These are phyloP conservation scores for Acanthochromis polyacanthus DNA, from an alignment of 2,113 vertebrate genomes.

Conservation along the genomic window DNA sequence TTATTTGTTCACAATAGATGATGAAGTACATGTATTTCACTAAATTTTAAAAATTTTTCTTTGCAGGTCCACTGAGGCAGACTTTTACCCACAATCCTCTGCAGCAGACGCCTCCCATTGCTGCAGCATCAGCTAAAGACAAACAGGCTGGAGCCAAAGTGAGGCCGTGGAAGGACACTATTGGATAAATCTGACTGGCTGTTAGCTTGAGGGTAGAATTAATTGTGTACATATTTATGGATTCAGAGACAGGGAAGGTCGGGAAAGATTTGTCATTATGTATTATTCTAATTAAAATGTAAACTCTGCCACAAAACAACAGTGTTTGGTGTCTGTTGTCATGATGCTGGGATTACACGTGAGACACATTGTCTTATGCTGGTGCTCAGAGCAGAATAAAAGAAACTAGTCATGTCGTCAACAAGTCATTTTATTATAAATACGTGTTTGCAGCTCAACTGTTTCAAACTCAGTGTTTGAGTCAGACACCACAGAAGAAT, in stretches of 20 bases:
- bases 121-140: constrained; percentile 52
- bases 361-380: neutral
- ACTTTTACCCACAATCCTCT: constrained; percentile 91
- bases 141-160: constrained; percentile 68
- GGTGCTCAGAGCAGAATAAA: neutral
- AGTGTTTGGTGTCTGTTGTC: neutral
- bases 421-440: constrained; percentile 77
- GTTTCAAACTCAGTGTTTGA: constrained; percentile 13
- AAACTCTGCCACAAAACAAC: constrained; percentile 40
- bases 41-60: neutral
- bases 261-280: constrained; percentile 19
- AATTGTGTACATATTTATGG: constrained; percentile 80
- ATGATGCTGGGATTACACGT: neutral
- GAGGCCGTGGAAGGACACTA: constrained; percentile 87
- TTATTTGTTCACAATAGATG: no score
- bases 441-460: constrained; percentile 48
- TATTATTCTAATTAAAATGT: constrained; percentile 71
- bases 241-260: constrained; percentile 1
- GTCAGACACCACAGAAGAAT: constrained; percentile 18
- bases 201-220: neutral
- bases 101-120: constrained; percentile 71
- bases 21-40: no score
- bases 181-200: constrained; percentile 76
- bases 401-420: neutral
- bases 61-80: constrained; percentile 89